A percentile compares a stretch with the other conserved stretches of the same genome.
Conservation (phyloP, 1,140 invertebrate genomes). For the Drosophila guanche region DNA sequence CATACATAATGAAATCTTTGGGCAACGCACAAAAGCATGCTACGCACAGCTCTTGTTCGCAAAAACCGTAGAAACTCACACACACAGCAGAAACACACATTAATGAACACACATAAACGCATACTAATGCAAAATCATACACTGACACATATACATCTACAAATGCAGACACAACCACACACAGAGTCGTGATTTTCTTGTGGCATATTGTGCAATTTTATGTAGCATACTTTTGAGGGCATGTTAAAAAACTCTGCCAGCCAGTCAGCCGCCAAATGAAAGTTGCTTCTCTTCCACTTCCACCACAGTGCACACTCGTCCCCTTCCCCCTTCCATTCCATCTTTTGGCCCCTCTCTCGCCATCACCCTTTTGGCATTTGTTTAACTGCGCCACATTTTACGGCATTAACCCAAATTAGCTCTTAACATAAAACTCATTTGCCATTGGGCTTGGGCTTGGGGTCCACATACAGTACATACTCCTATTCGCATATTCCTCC, state of each 20-base stretch:
- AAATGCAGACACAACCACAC: neutral
- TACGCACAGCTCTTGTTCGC: conserved; percentile 49
- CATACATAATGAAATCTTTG: conserved; percentile 59
- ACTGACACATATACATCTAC: conserved; percentile 4
- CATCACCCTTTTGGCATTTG: conserved; percentile 42
- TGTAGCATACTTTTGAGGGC: conserved; percentile 68
- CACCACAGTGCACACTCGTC: neutral
- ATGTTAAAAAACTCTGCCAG: conserved; percentile 57
- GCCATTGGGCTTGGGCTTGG: conserved; percentile 39
- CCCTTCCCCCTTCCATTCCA: neutral
- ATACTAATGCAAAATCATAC: conserved; percentile 34
- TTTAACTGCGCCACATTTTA: conserved; percentile 79
- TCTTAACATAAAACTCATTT: conserved; percentile 79
- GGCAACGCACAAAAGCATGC: conserved; percentile 62
- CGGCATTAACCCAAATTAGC: conserved; percentile 80
- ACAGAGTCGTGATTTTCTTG: conserved; percentile 30
- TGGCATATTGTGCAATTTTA: conserved; percentile 70
- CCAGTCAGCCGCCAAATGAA: conserved; percentile 34
- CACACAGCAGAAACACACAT: conserved; percentile 23
- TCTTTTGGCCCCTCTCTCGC: too few relatives aligned
- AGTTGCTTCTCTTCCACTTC: conserved; percentile 22
- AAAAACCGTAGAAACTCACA: conserved; percentile 29
- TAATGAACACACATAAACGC: conserved; percentile 34
- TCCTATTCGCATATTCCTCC: conserved; percentile 2
- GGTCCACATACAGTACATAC: too few relatives aligned